A percentile compares a stretch with the other conserved stretches of the same genome.
These are phyloP conservation scores for Seriola rivoliana DNA, from an alignment of 2,113 vertebrate genomes.

Conservation along the genomic window DNA sequence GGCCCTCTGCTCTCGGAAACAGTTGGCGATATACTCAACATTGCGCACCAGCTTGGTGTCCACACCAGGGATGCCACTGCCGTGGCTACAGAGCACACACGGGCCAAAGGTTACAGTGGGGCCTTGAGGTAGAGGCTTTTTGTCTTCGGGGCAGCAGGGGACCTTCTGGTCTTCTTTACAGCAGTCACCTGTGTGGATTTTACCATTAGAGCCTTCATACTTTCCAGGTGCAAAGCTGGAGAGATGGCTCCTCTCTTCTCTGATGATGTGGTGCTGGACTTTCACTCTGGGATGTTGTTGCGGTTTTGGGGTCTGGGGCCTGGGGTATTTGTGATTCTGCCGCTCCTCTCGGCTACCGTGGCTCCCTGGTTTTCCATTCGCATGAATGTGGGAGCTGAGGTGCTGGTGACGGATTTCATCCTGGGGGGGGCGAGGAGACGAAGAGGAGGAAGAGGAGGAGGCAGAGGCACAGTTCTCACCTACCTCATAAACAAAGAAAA, in stretches of 20 bases:
- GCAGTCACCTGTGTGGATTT: constrained; percentile 71
- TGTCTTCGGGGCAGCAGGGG: constrained; percentile 68
- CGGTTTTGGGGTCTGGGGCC: constrained; percentile 67
- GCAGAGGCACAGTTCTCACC: constrained; percentile 91
- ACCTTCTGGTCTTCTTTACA: constrained; percentile 66
- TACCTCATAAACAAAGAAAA: constrained; percentile 96
- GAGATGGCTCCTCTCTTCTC: constrained; percentile 60
- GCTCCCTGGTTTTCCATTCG: constrained; percentile 64
- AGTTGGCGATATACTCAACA: constrained; percentile 94
- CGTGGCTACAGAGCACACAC: constrained; percentile 80
- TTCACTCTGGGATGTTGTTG: constrained; percentile 67
- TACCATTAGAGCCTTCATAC: constrained; percentile 75
- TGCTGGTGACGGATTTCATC: constrained; percentile 52
- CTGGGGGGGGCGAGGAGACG: constrained; percentile 44
- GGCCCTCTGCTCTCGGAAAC: constrained; percentile 92
- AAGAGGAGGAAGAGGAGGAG: constrained; percentile 45
- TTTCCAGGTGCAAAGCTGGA: constrained; percentile 52
- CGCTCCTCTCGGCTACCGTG: constrained; percentile 40
- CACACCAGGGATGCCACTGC: constrained; percentile 48
- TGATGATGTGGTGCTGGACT: constrained; percentile 73
- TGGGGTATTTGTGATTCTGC: constrained; percentile 42
- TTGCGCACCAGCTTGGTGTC: constrained; percentile 87
- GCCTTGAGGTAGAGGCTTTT: constrained; percentile 51
- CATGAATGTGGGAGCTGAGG: constrained; percentile 47
- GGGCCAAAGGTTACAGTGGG: constrained; percentile 82